Evolutionary conservation across 2,113 vertebrate genomes (phyloP).

Genomic region (Oreocharis arfaki): DNA sequence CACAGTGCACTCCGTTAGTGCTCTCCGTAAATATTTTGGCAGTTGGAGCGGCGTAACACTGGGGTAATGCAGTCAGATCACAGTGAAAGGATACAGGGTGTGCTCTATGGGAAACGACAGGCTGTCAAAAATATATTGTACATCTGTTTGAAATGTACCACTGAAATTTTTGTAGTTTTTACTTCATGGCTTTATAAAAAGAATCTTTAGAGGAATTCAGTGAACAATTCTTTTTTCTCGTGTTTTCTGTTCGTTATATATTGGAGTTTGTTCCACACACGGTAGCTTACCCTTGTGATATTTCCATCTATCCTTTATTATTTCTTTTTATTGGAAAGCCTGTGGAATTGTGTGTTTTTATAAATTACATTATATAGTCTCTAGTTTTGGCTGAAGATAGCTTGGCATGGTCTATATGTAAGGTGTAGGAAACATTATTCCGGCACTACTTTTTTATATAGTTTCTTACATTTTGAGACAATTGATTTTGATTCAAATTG

Average conservation of each 20-base stretch:
- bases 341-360: background rate
- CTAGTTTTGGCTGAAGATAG: background rate
- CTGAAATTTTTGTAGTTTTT: background rate
- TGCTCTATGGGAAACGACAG: background rate
- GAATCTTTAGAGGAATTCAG: background rate
- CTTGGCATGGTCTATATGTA: background rate
- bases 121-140: constrained; percentile 24
- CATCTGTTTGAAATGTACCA: background rate
- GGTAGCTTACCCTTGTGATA: background rate
- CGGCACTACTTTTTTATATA: background rate
- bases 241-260: background rate
- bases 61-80: background rate
- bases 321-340: background rate
- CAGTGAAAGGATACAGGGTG: background rate
- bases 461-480: background rate
- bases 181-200: background rate
- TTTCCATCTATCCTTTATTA: background rate
- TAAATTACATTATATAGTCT: background rate
- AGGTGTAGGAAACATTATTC: background rate
- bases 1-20: background rate
- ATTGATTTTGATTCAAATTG: background rate
- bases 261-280: background rate
- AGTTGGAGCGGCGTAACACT: background rate
- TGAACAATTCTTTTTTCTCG: fast-evolving
- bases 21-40: background rate